A percentile compares a stretch with the other conserved stretches of the same genome.
Conservation (phyloP, 2,888 invertebrate genomes). For the Sturmia bella region DNA sequence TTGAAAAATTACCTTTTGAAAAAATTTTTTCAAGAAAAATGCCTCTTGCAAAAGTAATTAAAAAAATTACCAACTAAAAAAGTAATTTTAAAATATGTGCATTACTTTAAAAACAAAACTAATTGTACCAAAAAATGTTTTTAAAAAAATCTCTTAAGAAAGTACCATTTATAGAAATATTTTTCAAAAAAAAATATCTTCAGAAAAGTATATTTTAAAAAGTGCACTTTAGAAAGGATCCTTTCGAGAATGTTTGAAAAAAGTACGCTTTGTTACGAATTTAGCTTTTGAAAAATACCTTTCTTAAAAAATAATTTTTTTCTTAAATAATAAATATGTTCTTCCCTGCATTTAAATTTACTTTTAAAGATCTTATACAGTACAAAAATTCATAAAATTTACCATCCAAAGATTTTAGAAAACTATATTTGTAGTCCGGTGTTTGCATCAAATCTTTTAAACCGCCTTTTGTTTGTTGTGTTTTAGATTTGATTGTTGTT, state of each 20-base stretch:
- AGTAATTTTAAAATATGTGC: not conserved
- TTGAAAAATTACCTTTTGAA: too few species aligned
- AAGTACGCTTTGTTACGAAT: too few species aligned
- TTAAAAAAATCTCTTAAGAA: not conserved
- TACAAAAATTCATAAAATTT: conserved; percentile 20
- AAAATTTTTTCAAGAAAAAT: not conserved
- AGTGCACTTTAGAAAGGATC: too few species aligned
- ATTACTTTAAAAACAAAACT: too few species aligned
- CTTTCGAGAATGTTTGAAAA: too few species aligned
- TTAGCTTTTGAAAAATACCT: too few species aligned
- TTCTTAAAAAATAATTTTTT: not conserved
- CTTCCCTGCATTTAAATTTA: not conserved
- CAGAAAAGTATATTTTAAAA: too few species aligned
- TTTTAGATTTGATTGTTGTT: conserved; percentile 34
- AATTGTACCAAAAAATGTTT: not conserved
- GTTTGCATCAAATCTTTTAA: conserved; percentile 66
- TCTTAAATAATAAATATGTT: not conserved
- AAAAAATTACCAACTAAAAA: not conserved
- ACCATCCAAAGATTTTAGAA: conserved; percentile 80
- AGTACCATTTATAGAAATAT: too few species aligned
- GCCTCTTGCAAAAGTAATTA: too few species aligned
- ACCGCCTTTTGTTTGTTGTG: conserved; percentile 3
- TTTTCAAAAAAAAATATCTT: too few species aligned
- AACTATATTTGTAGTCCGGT: conserved; percentile 75
- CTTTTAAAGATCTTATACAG: too few species aligned